Evolutionary conservation across 2,888 invertebrate genomes (phyloP), one percentile per base, ranked within the genome.

Genomic region (Bombylius discolor): DNA sequence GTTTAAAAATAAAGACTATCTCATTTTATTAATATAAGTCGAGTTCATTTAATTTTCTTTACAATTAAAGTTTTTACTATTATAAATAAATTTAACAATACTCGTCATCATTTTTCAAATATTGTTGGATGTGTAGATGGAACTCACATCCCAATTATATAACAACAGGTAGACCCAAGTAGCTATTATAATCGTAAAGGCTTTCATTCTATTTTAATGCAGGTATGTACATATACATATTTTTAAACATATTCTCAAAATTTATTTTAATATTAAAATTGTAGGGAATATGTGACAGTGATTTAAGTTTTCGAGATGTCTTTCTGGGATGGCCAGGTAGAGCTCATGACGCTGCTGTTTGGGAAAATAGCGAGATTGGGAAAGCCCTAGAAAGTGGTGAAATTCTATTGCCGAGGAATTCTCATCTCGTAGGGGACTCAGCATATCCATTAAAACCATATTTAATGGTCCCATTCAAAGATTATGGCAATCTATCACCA

Each of bases 51-150:
- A n/a, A n/a, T n/a, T n/a, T n/a, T n/a, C n/a, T n/a, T n/a, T n/a
- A n/a, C n/a, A n/a, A n/a, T n/a, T n/a, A n/a, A n/a, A n/a, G n/a
- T n/a, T n/a, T n/a, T n/a, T n/a, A n/a, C n/a, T 14, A 49, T 49
- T 9, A 54, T 55, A 36, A 47, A 47, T 7, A 13, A 47, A 23
- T 55, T 55, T 51, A 31, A 55, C 42, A 45, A 44, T 5, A 51
- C 51, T 31, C 39, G n/a, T n/a, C 55, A 42, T 45, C 51, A 48
- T 23, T 51, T 49, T 36, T 55, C 47, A n/a, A 47, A 44, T 42
- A 44, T 53, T 8, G 39, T 45, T 47, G 51, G 50, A 3, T 47
- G 51, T 9, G 48, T 53, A 11, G 53, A 51, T 51, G 51, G 47
- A 12, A 50, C 44, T 48, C 51, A 52, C 32, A 44, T 53, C 33